Conservation (phyloP, 2,797 vertebrate genomes). For the Peromyscus aztecus region DNA sequence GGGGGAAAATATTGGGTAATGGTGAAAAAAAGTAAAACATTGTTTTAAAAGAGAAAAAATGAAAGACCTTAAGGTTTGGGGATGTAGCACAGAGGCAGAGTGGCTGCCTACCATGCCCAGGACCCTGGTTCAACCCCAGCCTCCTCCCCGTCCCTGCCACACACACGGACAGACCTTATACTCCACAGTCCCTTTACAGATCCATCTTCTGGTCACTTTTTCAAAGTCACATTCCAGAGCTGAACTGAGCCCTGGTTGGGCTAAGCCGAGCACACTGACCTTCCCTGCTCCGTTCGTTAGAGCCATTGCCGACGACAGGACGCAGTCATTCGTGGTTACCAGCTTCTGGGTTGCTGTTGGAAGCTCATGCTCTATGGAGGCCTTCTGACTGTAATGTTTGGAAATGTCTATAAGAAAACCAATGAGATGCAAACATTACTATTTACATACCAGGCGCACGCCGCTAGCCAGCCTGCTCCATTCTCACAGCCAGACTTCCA, state of each 20-base stretch:
- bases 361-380: conserved; percentile 94
- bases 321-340: conserved; percentile 96
- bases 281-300: conserved; percentile 95
- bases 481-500: neutral
- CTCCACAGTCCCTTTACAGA: conserved; percentile 8
- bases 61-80: neutral
- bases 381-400: conserved; percentile 97
- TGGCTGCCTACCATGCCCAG: neutral
- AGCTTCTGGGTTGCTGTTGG: conserved; percentile 97
- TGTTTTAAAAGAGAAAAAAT: neutral
- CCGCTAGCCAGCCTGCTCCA: neutral
- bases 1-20: neutral
- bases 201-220: neutral
- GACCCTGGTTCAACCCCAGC: neutral
- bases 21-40: neutral
- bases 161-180: neutral
- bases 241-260: neutral
- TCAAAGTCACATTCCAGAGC: neutral
- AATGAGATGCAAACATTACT: conserved; percentile 71
- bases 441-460: neutral
- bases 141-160: neutral
- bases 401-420: conserved; percentile 92
- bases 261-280: conserved; percentile 87
- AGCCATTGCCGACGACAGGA: conserved; percentile 94
- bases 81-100: too few species aligned